These are phyloP conservation scores for Brachyhypopomus occidentalis DNA, from an alignment of 2,113 vertebrate genomes.

Conservation along the genomic window DNA sequence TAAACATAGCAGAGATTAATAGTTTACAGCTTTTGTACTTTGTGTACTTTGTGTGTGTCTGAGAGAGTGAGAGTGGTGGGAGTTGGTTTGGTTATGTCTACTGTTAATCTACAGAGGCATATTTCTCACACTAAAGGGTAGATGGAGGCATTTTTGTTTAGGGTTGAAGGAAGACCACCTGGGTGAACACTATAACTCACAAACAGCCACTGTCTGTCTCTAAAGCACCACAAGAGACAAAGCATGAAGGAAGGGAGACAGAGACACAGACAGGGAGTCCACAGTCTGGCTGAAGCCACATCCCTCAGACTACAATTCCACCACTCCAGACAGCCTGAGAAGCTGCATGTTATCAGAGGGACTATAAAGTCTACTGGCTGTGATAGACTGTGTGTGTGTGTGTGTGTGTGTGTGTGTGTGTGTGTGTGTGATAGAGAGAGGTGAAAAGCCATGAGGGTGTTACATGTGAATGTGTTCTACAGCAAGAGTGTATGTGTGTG, in stretches of 20 bases:
- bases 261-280: slow-evolving; percentile 8
- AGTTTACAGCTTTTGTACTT: too few relatives aligned
- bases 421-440: neutral
- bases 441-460: neutral
- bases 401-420: neutral
- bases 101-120: slow-evolving; percentile 59
- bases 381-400: neutral
- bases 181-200: too few relatives aligned
- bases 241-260: neutral
- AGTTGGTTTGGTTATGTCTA: slow-evolving; percentile 46
- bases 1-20: too few relatives aligned
- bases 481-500: too few relatives aligned
- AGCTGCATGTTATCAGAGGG: too few relatives aligned
- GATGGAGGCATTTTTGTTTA: slow-evolving; percentile 42
- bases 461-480: too few relatives aligned
- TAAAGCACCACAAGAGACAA: too few relatives aligned
- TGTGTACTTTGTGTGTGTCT: too few relatives aligned
- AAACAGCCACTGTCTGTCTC: too few relatives aligned
- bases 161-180: slow-evolving; percentile 67
- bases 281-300: too few relatives aligned
- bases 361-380: neutral
- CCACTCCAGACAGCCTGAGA: too few relatives aligned
- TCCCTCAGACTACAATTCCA: too few relatives aligned
- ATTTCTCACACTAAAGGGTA: slow-evolving; percentile 58
- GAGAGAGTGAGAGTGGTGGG: neutral